Evolutionary conservation across 2,113 vertebrate species (phyloP).

Genomic region (Ptilonorhynchus violaceus): DNA sequence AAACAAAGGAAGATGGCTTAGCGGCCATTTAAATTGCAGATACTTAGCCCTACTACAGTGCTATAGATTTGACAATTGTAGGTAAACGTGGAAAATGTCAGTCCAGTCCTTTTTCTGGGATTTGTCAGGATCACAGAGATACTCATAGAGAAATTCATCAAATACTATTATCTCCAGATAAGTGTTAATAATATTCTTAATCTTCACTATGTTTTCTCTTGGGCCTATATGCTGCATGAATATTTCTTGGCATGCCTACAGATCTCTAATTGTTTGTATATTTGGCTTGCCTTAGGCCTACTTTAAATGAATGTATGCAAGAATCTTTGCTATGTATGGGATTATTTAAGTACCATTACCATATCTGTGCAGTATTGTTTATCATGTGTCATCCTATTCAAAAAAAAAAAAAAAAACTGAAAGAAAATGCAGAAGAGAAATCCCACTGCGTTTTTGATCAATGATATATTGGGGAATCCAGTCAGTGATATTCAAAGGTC

Average conservation of each 20-base stretch:
- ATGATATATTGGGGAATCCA: not conserved
- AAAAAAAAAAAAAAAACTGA: not conserved
- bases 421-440: not conserved
- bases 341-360: not conserved
- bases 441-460: not conserved
- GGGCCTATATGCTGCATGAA: not conserved
- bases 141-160: not conserved
- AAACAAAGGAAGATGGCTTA: not conserved
- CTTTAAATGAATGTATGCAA: not conserved
- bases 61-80: not conserved
- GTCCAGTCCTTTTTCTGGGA: not conserved
- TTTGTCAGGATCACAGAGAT: not conserved
- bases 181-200: conserved; percentile 17
- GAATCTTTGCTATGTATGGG: not conserved
- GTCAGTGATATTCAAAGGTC: not conserved
- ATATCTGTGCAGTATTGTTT: not conserved
- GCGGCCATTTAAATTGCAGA: not conserved
- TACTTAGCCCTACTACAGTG: not conserved
- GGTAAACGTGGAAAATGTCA: not conserved
- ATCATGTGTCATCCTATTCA: not conserved
- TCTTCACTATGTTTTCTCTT: conserved; percentile 42
- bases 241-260: conserved; percentile 36
- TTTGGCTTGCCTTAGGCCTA: conserved; percentile 21
- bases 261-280: conserved; percentile 24
- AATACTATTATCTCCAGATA: not conserved